A percentile compares a stretch with the other conserved stretches of the same genome.
phyloP scores from a whole-genome alignment of 2,888 invertebrate species.

The Dryocosmus kuriphilus region DNA sequence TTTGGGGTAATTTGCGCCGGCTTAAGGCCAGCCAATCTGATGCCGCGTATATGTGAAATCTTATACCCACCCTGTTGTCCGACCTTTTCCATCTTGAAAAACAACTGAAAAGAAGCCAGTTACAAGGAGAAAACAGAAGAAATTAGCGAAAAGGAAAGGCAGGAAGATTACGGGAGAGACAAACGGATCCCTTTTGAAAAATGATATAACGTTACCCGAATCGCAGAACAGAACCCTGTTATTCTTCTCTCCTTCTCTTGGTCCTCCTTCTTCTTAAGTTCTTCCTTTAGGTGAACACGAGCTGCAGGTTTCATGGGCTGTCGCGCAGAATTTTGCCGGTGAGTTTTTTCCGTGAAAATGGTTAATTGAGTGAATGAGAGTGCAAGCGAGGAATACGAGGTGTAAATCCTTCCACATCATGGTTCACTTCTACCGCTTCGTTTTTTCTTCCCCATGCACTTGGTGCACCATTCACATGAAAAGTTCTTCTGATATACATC shows the following conservation, averaged over 20 bases:
- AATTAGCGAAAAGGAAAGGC: slow-evolving; percentile 46
- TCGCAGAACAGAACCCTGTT: slow-evolving; percentile 56
- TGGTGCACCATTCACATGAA: too few species aligned
- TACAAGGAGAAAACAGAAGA: slow-evolving; percentile 50
- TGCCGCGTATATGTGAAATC: slow-evolving; percentile 70
- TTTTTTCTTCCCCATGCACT: too few species aligned
- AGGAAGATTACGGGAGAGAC: slow-evolving; percentile 47
- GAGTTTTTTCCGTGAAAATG: slow-evolving; percentile 70
- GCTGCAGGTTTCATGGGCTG: slow-evolving; percentile 73
- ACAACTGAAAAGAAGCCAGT: slow-evolving; percentile 42
- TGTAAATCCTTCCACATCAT: slow-evolving; percentile 1
- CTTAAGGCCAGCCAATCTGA: slow-evolving; percentile 75
- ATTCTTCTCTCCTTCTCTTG: slow-evolving; percentile 46
- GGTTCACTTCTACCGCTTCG: not conserved
- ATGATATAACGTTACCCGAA: slow-evolving; percentile 61
- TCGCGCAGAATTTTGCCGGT: slow-evolving; percentile 74
- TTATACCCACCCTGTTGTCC: slow-evolving; percentile 62
- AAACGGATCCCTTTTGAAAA: slow-evolving; percentile 71
- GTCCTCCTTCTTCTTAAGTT: slow-evolving; percentile 46
- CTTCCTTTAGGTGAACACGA: slow-evolving; percentile 67
- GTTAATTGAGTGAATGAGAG: slow-evolving; percentile 72
- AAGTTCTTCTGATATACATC: too few species aligned
- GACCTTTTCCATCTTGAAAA: slow-evolving; percentile 35
- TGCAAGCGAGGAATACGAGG: slow-evolving; percentile 61
- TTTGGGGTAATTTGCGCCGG: slow-evolving; percentile 75